Base-by-base conservation (phyloP, 2,888 invertebrate species). In the Tetanocera ferruginea region DNA sequence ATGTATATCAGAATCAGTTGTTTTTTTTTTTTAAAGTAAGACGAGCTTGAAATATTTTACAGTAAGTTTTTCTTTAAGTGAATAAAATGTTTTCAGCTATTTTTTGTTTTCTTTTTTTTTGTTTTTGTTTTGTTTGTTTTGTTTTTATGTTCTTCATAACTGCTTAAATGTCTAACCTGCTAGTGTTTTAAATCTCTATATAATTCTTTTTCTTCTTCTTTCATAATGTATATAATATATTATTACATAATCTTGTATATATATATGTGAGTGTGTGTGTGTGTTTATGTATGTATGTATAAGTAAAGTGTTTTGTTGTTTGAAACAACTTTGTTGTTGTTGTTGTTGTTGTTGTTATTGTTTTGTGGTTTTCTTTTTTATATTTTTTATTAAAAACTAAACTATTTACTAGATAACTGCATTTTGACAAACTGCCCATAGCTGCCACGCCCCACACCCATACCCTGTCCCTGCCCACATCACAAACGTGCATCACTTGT, bases 351-450 rank as follows among this genome's bases (percentile, higher is more conserved):
- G 34, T 76, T 52, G 76, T 43, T 55, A 67, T 25, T 67, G 9
- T 60, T 25, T 76, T 49, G 52, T 74, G 23, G n/a, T 57, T 72
- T 72, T 72, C 14, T 55, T 66, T 60, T 28, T 31, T 70, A 49
- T 70, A 51, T 72, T 67, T 31, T 67, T 31, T 25, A 34, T 57
- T 76, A 67, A 67, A 55, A 37, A n/a, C 51, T 43, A 70, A 43
- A 77, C 76, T 80, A 78, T 78, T 78, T 75, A 80, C 80, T 80
- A 80, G 74, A 80, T 80, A 80, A 80, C 80, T 80, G 80, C 80
- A 80, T 76, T 78, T 77, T 64, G 23, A 74, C 66, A 37, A 51
- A 52, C 34, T 57, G 55, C 34, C 55, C 52, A 25, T 66, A 80
- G 80, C 79, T 81, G 79, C 80, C 77, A 64, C 64, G 25, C 69